Evolutionary conservation across 1,140 invertebrate species (phyloP).

Genomic region (Rhagoletis zephyria): DNA sequence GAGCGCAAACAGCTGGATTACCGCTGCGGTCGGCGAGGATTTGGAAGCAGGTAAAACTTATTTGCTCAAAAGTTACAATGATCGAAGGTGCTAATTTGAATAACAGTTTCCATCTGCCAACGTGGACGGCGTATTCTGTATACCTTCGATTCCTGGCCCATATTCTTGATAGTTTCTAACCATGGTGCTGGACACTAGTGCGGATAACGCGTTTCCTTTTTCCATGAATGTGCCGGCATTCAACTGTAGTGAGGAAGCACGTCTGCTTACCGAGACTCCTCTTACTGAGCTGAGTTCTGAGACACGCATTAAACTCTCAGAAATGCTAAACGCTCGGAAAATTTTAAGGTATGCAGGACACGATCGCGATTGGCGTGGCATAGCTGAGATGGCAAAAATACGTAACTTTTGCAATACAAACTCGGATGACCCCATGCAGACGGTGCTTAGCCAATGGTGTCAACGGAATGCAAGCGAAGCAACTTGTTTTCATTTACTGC

Average conservation of each 20-base stretch:
- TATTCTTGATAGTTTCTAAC: not conserved
- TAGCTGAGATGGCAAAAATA: constrained; percentile 75
- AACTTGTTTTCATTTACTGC: constrained; percentile 75
- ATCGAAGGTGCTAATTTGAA: no score
- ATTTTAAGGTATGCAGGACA: constrained; percentile 76
- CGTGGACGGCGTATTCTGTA: not conserved
- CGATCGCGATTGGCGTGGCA: constrained; percentile 80
- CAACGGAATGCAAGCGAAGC: constrained; percentile 69
- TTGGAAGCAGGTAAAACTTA: no score
- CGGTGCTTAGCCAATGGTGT: constrained; percentile 75
- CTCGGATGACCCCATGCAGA: constrained; percentile 75
- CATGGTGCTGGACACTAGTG: not conserved
- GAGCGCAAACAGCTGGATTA: no score
- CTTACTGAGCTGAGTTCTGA: constrained; percentile 73
- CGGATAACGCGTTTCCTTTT: not conserved
- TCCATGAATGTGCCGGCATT: not conserved
- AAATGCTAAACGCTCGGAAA: constrained; percentile 78
- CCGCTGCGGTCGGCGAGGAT: no score
- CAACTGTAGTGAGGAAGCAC: constrained; percentile 10
- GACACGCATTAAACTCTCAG: constrained; percentile 74
- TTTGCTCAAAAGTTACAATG: no score
- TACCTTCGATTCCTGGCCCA: not conserved
- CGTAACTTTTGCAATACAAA: constrained; percentile 56
- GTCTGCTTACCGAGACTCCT: constrained; percentile 61
- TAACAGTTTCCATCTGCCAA: no score